Evolutionary conservation across 2,113 vertebrate genomes (phyloP).

Genomic region (Prolemur simus): DNA sequence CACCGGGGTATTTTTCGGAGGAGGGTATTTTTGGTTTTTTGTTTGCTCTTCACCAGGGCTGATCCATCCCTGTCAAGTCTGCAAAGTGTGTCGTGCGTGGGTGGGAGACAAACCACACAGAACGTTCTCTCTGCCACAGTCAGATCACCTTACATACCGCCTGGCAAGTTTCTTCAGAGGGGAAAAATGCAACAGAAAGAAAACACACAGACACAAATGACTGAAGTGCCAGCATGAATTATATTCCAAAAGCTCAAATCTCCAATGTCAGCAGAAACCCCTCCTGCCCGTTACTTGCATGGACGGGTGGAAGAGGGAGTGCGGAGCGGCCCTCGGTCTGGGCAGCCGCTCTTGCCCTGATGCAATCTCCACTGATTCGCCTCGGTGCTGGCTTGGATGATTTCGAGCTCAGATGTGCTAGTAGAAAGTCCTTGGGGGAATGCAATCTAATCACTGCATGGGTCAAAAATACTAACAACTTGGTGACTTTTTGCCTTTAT

Average conservation of each 20-base stretch:
- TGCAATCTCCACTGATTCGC: conserved; percentile 70
- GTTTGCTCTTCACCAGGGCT: conserved; percentile 50
- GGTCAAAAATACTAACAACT: neutral
- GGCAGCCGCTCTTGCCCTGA: conserved; percentile 69
- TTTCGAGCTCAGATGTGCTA: conserved; percentile 42
- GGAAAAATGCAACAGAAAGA: neutral
- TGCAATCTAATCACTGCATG: conserved; percentile 52
- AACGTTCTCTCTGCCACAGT: conserved; percentile 39
- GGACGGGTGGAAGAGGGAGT: conserved; percentile 25
- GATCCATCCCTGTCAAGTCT: conserved; percentile 71
- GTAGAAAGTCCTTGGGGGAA: conserved; percentile 53
- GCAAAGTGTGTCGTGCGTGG: conserved; percentile 63
- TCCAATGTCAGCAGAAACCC: conserved; percentile 45
- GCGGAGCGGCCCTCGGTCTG: neutral
- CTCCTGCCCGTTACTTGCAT: conserved; percentile 34
- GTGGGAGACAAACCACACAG: conserved; percentile 79
- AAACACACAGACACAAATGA: conserved; percentile 51
- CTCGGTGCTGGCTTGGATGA: conserved; percentile 59
- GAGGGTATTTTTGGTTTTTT: conserved; percentile 63
- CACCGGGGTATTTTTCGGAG: conserved; percentile 61
- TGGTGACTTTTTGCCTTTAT: conserved; percentile 65
- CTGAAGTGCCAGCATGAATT: conserved; percentile 60
- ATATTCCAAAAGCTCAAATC: conserved; percentile 56
- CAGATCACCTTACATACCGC: conserved; percentile 56
- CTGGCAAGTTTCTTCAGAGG: conserved; percentile 66